A percentile compares a stretch with the other conserved stretches of the same genome.
phyloP scores from a whole-genome alignment of 2,797 vertebrate species.

The Platyrinchus mystaceus region DNA sequence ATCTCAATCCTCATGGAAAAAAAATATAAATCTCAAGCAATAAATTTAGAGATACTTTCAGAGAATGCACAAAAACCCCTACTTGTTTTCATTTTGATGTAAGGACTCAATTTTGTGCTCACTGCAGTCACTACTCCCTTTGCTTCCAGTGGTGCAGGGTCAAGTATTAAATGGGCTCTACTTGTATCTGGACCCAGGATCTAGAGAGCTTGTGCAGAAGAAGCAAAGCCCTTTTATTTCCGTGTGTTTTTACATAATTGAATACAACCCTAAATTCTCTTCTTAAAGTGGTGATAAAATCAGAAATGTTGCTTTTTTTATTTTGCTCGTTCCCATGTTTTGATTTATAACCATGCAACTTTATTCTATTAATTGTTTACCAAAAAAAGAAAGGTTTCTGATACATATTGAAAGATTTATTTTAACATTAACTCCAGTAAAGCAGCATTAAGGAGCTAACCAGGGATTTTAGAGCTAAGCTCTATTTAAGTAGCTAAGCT shows the following conservation, averaged over 20 bases:
- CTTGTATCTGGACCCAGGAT: background rate
- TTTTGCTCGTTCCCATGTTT: background rate
- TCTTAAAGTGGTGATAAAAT: background rate
- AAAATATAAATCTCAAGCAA: background rate
- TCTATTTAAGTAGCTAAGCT: conserved; percentile 42
- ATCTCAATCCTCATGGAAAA: background rate
- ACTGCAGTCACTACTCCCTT: background rate
- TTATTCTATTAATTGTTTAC: background rate
- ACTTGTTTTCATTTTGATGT: background rate
- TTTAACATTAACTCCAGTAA: conserved; percentile 12
- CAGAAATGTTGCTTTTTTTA: background rate
- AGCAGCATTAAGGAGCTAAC: conserved; percentile 42
- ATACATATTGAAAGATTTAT: background rate
- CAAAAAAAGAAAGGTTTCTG: background rate
- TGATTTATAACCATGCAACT: background rate
- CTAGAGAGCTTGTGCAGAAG: background rate
- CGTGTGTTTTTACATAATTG: background rate
- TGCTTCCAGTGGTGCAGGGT: background rate
- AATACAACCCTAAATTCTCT: background rate
- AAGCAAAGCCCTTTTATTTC: background rate
- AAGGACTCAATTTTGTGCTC: background rate
- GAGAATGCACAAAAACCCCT: background rate
- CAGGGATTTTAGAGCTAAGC: conserved; percentile 44
- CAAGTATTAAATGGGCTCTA: background rate
- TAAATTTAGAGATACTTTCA: background rate